Percentiles rank a stretch among this genome's conserved stretches.
Conservation (phyloP, 2,113 vertebrate species). For the Fulmarus glacialis region DNA sequence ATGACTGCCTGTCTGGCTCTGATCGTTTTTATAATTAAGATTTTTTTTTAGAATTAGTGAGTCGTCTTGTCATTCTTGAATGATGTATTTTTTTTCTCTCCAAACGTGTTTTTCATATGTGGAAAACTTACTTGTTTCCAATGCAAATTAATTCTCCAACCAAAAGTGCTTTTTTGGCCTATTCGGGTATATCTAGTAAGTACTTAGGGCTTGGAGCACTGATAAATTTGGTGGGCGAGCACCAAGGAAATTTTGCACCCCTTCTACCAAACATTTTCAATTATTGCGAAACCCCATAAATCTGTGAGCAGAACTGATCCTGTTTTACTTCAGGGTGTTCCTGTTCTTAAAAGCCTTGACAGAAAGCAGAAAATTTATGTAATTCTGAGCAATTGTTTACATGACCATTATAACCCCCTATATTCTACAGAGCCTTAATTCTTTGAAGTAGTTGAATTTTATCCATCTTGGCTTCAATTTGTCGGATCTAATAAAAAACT, state of each 20-base stretch:
- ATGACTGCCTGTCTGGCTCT: background rate
- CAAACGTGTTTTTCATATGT: background rate
- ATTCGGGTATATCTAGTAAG: background rate
- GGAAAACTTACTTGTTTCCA: background rate
- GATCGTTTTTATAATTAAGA: background rate
- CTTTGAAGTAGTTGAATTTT: conserved; percentile 23
- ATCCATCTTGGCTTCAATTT: background rate
- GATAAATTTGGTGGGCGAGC: background rate
- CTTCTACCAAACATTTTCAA: background rate
- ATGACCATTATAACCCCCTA: background rate
- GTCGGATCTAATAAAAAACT: background rate
- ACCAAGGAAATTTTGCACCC: background rate
- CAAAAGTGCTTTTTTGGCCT: background rate
- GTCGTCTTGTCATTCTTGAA: background rate
- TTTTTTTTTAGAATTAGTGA: background rate
- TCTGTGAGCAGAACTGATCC: background rate
- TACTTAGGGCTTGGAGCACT: background rate
- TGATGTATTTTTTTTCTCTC: background rate
- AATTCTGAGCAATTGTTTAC: background rate
- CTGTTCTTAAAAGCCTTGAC: background rate
- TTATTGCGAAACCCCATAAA: background rate
- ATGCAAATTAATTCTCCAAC: background rate
- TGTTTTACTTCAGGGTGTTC: conserved; percentile 7
- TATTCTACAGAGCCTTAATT: background rate
- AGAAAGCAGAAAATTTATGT: background rate